phyloP scores from a whole-genome alignment of 2,888 invertebrate species.

The Hirtodrosophila histrioides region DNA sequence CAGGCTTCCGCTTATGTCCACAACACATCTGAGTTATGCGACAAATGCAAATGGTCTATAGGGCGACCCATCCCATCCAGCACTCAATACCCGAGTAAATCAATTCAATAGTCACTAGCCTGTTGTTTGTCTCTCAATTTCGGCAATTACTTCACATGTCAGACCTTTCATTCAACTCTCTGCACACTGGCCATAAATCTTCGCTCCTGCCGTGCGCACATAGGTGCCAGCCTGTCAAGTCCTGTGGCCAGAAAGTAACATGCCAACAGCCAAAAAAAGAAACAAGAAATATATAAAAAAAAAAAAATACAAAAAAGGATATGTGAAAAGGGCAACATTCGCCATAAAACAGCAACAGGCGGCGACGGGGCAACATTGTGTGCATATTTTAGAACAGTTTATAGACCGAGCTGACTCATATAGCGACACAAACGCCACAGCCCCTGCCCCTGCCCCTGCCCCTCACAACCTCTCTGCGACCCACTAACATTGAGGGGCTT shows the following conservation, averaged over 20 bases:
- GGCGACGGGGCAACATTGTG: conserved; percentile 33
- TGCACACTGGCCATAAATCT: conserved; percentile 60
- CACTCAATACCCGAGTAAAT: conserved; percentile 26
- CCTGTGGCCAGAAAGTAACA: conserved; percentile 37
- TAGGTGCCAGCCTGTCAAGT: conserved; percentile 39
- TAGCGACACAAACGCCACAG: neutral
- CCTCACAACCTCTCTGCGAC: neutral
- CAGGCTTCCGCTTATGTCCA: neutral
- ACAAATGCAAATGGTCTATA: conserved; percentile 17
- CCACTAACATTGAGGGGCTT: conserved; percentile 8
- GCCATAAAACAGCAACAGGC: conserved; percentile 69
- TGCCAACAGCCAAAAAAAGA: conserved; percentile 6
- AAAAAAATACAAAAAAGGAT: conserved; percentile 15
- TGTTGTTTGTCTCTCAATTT: conserved; percentile 53
- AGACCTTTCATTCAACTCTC: conserved; percentile 42
- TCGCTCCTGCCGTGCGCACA: conserved; percentile 18
- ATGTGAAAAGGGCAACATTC: conserved; percentile 44
- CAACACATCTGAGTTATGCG: conserved; percentile 3
- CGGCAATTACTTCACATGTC: conserved; percentile 61
- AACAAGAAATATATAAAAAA: neutral
- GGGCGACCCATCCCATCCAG: neutral
- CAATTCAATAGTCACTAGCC: conserved; percentile 31
- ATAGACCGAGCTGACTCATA: conserved; percentile 49
- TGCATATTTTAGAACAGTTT: conserved; percentile 56
- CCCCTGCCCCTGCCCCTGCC: neutral